Evolutionary conservation across 2,888 invertebrate species (phyloP), one percentile per base, ranked within the genome.

Genomic region (Phengaris arion): DNA sequence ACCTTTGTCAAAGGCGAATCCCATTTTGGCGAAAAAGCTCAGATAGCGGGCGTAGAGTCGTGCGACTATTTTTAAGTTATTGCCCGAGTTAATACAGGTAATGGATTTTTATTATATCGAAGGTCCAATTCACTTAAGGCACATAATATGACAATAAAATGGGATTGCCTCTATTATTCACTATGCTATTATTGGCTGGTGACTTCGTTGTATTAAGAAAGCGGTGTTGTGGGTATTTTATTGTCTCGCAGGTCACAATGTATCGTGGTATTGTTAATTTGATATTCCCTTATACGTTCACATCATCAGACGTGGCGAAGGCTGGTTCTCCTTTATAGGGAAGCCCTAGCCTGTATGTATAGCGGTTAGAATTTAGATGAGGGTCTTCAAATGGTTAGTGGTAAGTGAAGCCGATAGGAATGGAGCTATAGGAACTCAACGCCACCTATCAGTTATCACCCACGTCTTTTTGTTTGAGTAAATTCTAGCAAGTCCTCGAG

Each of bases 11-110:
- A 10, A 6, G 2, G 52, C 51, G 22, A 35, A 72, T 72, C 52
- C 72, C 72, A 72, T 72, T 72, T 72, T 52, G 22, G 35, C 52
- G 72, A 12, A 54, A 13, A 72, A 51, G 54, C 54, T 54, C 72
- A 54, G 35, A 72, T 13, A 35, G 52, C 35, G 52, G 52, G 69
- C 75, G 35, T 15, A 15, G 55, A 69, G 45, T 70, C 69, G 46
- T 75, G 69, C 48, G 57, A 55, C 75, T 70, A 55, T 59, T 51
- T 75, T 48, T 22, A 70, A 75, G 69, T 55, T 75, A 75, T 57
- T 75, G 69, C 70, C 70, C 57, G 51, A 55, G 55, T 75, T 72
- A 69, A 75, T 70, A n/a, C 70, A 59, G 22, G 9, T 59, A 75
- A 75, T 75, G 59, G 75, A 75, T 75, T 70, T 72, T 35, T 52